A percentile compares a stretch with the other conserved stretches of the same genome.
phyloP scores from a whole-genome alignment of 1,140 invertebrate genomes.

The Glomeris maerens region DNA sequence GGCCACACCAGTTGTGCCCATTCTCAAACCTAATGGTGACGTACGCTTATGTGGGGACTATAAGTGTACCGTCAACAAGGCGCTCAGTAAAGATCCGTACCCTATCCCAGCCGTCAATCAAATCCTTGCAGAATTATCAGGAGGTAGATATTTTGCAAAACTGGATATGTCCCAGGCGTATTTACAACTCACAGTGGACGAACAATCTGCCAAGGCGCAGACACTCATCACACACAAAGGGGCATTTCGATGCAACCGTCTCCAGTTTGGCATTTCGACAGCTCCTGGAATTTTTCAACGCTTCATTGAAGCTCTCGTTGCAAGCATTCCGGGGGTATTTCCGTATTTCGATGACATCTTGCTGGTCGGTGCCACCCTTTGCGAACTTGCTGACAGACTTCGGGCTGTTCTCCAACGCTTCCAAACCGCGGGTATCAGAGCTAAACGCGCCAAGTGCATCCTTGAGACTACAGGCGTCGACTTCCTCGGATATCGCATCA shows the following conservation, averaged over 20 bases:
- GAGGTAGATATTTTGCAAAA: conserved; percentile 20
- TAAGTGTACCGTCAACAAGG: not conserved
- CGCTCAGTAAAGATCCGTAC: not conserved
- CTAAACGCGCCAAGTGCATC: conserved; percentile 20
- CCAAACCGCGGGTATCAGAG: conserved; percentile 14
- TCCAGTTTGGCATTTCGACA: conserved; percentile 35
- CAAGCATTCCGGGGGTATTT: conserved; percentile 17
- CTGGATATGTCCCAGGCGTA: conserved; percentile 22
- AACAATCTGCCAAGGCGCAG: conserved; percentile 15
- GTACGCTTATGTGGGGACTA: too few relatives aligned
- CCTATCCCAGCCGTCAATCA: too few relatives aligned
- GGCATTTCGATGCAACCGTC: conserved; percentile 31
- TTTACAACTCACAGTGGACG: conserved; percentile 20
- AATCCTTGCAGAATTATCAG: too few relatives aligned
- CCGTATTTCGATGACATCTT: conserved; percentile 29
- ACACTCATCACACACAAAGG: conserved; percentile 31
- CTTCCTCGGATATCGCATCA: conserved; percentile 27
- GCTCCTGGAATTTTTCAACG: conserved; percentile 33
- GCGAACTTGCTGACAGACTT: conserved; percentile 20
- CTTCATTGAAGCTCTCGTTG: conserved; percentile 27
- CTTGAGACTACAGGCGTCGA: conserved; percentile 21
- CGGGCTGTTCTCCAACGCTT: conserved; percentile 18
- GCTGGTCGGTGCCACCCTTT: conserved; percentile 18
- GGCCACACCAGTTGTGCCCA: conserved; percentile 27
- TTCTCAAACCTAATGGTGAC: conserved; percentile 25